Evolutionary conservation across 2,113 vertebrate species (phyloP).

Genomic region (Apteryx owenii): DNA sequence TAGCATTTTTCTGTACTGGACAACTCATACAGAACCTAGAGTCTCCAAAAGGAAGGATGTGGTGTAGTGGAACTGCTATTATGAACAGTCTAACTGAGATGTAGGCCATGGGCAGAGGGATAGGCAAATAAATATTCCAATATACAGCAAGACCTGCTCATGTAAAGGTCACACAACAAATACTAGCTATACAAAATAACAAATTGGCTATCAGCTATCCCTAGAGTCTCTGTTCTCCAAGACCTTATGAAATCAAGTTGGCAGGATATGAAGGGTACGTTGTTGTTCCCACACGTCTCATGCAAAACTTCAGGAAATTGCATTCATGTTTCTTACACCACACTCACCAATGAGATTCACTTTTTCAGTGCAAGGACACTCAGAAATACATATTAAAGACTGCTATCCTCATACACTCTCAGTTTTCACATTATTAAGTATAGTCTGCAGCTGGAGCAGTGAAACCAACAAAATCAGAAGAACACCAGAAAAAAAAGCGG

Average conservation of each 20-base stretch:
- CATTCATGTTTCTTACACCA: conserved; percentile 43
- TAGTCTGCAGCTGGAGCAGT: background rate
- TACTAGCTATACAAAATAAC: conserved; percentile 5
- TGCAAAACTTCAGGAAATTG: conserved; percentile 66
- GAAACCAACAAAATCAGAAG: background rate
- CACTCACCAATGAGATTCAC: conserved; percentile 1
- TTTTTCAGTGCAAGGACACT: conserved; percentile 25
- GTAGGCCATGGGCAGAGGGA: background rate
- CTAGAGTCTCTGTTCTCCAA: conserved; percentile 12
- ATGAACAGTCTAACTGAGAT: background rate
- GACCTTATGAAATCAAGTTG: conserved; percentile 50
- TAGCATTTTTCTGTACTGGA: background rate
- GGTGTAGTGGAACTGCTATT: background rate
- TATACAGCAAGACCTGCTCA: background rate
- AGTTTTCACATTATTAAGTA: conserved; percentile 2
- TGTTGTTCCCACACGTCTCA: conserved; percentile 37
- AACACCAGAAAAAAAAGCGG: background rate
- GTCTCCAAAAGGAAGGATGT: background rate
- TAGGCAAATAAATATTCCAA: background rate
- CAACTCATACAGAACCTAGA: background rate
- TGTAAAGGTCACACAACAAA: conserved; percentile 2
- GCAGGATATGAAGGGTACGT: conserved; percentile 28
- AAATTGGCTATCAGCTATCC: conserved; percentile 2
- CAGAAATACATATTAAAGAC: conserved; percentile 20
- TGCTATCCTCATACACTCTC: conserved; percentile 13